Evolutionary conservation across 2,113 vertebrate species (phyloP).

Genomic region (Edolisoma coerulescens): DNA sequence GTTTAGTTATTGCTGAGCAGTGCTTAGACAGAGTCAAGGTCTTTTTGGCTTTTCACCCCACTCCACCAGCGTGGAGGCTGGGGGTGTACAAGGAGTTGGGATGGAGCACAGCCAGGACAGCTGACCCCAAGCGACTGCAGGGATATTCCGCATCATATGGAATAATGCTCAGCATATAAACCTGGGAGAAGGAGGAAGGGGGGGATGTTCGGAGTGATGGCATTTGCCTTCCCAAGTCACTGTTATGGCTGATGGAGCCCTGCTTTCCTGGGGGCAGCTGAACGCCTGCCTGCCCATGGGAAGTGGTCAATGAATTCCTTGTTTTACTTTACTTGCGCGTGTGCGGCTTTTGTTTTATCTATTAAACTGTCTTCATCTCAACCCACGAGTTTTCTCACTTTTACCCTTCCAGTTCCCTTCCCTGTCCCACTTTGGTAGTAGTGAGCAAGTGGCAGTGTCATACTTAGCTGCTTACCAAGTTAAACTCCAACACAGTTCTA

Average conservation of each 20-base stretch:
- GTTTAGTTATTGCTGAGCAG: not conserved
- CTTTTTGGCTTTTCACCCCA: not conserved
- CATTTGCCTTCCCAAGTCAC: not conserved
- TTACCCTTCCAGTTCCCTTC: not conserved
- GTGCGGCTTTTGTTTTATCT: not conserved
- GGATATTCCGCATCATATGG: not conserved
- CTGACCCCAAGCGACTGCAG: not conserved
- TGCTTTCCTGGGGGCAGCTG: not conserved
- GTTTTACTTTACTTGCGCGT: not conserved
- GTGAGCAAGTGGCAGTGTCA: not conserved
- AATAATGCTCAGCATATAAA: not conserved
- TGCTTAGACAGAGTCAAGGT: not conserved
- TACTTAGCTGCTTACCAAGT: not conserved
- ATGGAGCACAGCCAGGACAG: not conserved
- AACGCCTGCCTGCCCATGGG: fast-evolving
- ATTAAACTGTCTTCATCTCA: not conserved
- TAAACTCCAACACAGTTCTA: not conserved
- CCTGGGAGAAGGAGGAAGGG: not conserved
- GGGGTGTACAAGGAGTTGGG: not conserved
- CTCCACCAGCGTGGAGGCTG: not conserved
- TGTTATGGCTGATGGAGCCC: fast-evolving
- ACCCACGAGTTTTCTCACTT: not conserved
- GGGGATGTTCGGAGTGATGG: not conserved
- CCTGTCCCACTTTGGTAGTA: not conserved
- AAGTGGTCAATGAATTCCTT: not conserved